A percentile compares a stretch with the other conserved stretches of the same genome.
Conservation (phyloP, 2,888 invertebrate species). For the Drosophila koepferae region DNA sequence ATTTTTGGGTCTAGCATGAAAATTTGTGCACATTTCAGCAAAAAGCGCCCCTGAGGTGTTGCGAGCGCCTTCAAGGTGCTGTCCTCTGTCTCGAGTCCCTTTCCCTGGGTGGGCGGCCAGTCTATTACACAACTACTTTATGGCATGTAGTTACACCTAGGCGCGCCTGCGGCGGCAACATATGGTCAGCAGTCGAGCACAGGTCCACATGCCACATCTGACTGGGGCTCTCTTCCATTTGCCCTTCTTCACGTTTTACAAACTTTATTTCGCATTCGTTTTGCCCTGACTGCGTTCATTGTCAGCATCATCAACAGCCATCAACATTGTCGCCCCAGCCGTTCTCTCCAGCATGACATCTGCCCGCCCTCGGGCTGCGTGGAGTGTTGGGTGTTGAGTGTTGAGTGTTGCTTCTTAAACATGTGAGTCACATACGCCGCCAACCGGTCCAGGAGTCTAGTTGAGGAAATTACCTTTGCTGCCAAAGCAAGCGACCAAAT, state of each 20-base stretch:
- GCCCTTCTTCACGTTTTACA: constrained; percentile 64
- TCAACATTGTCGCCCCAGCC: constrained; percentile 56
- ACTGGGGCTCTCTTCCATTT: constrained; percentile 19
- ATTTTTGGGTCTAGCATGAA: constrained; percentile 63
- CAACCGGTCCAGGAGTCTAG: constrained; percentile 35
- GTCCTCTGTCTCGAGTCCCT: constrained; percentile 52
- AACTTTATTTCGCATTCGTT: constrained; percentile 70
- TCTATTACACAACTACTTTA: constrained; percentile 78
- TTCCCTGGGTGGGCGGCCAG: constrained; percentile 51
- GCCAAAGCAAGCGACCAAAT: constrained; percentile 35
- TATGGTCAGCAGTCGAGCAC: constrained; percentile 63
- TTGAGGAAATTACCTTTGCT: constrained; percentile 68
- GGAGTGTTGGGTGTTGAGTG: constrained; percentile 48
- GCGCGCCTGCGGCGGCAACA: constrained; percentile 74
- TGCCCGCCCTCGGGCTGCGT: constrained; percentile 39
- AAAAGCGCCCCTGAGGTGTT: constrained; percentile 74
- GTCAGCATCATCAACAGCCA: constrained; percentile 73
- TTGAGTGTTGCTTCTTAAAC: constrained; percentile 57
- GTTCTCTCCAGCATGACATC: constrained; percentile 61
- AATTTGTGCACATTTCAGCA: constrained; percentile 82
- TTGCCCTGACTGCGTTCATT: constrained; percentile 39
- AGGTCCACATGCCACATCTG: constrained; percentile 11
- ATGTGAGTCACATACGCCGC: constrained; percentile 81
- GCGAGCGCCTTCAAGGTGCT: constrained; percentile 55
- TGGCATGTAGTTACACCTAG: constrained; percentile 80